phyloP scores from a whole-genome alignment of 2,888 invertebrate genomes.

The Tupiocoris notatus region DNA sequence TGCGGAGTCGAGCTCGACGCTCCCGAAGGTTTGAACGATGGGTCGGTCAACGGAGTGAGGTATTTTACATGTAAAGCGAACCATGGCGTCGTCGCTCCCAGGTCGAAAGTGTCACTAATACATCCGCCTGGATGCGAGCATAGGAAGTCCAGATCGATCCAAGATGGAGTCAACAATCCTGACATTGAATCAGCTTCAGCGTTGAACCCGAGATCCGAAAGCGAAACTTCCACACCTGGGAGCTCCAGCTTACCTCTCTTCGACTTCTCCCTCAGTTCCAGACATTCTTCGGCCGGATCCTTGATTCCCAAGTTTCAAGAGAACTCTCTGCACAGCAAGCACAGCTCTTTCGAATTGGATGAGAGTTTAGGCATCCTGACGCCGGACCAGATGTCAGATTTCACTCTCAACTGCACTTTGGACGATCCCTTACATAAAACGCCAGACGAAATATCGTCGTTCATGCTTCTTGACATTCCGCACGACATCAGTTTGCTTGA shows the following conservation, averaged over 20 bases:
- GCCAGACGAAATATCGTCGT: slow-evolving; percentile 58
- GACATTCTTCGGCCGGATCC: slow-evolving; percentile 48
- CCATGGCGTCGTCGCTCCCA: slow-evolving; percentile 65
- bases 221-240: slow-evolving; percentile 46
- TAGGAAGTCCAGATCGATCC: slow-evolving; percentile 1
- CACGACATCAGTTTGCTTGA: slow-evolving; percentile 35
- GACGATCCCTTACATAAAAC: slow-evolving; percentile 55
- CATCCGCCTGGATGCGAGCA: slow-evolving; percentile 52
- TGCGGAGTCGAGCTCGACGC: slow-evolving; percentile 64
- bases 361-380: slow-evolving; percentile 84
- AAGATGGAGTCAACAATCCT: slow-evolving; percentile 18
- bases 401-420: slow-evolving; percentile 63
- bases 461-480: slow-evolving; percentile 46
- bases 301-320: slow-evolving; percentile 44
- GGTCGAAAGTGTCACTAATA: slow-evolving; percentile 57
- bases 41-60: slow-evolving; percentile 61
- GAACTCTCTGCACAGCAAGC: slow-evolving; percentile 59
- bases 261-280: slow-evolving; percentile 48
- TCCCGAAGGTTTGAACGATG: slow-evolving; percentile 64
- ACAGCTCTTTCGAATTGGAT: slow-evolving; percentile 76
- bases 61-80: slow-evolving; percentile 63
- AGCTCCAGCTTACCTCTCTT: slow-evolving; percentile 46
- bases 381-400: slow-evolving; percentile 81
- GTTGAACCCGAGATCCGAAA: slow-evolving; percentile 14
- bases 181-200: slow-evolving; percentile 22